phyloP scores from a whole-genome alignment of 1,140 invertebrate species.

The Hydropsyche tenuis region DNA sequence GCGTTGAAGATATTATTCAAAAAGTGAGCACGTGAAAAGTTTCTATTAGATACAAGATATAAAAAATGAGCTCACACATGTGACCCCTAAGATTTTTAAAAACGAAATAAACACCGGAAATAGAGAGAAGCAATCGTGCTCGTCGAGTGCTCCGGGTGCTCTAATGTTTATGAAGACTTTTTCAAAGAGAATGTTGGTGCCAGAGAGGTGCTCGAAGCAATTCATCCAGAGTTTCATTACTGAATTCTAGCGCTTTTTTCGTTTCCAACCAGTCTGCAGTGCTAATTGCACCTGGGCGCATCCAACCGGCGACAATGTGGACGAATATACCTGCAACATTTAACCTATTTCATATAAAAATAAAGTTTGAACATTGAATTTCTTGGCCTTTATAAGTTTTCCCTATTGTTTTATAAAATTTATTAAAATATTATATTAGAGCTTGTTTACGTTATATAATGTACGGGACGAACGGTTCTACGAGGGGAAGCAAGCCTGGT shows the following conservation, averaged over 20 bases:
- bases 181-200: not conserved
- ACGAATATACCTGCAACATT: not conserved
- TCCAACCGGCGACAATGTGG: not conserved
- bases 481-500: not conserved
- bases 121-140: constrained; percentile 11
- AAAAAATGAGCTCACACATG: too few relatives aligned
- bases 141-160: not conserved
- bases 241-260: constrained; percentile 2
- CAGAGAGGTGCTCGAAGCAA: constrained; percentile 17
- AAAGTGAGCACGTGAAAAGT: too few relatives aligned
- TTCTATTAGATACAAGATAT: too few relatives aligned
- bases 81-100: too few relatives aligned
- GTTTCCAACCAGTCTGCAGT: not conserved
- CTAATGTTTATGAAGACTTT: constrained; percentile 19
- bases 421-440: too few relatives aligned
- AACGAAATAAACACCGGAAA: not conserved
- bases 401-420: too few relatives aligned
- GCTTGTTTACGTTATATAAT: too few relatives aligned
- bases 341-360: too few relatives aligned
- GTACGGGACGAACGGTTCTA: too few relatives aligned
- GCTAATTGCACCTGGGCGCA: constrained; percentile 6
- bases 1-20: too few relatives aligned
- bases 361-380: too few relatives aligned
- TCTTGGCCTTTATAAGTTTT: too few relatives aligned
- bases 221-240: constrained; percentile 17